Conservation (phyloP, 2,888 invertebrate genomes). For the Drosophila formosana region DNA sequence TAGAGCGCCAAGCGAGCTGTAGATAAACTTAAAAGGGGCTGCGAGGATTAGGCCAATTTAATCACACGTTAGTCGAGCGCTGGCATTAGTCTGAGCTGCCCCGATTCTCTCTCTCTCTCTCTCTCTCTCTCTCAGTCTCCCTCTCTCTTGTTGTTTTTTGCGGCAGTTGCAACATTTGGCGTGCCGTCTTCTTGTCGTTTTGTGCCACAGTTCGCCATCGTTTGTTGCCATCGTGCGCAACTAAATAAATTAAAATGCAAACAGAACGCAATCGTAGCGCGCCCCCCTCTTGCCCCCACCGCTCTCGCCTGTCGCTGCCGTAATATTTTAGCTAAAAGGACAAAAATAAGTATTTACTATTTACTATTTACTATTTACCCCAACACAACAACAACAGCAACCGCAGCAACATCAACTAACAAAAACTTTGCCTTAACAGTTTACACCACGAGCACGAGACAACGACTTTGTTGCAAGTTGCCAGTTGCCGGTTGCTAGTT, state of each 20-base stretch:
- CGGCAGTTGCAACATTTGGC: conserved; percentile 48
- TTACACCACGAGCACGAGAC: conserved; percentile 47
- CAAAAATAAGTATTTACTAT: conserved; percentile 50
- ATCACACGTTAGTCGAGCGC: conserved; percentile 9
- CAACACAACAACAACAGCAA: conserved; percentile 32
- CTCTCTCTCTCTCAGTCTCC: neutral
- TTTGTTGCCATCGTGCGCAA: conserved; percentile 58
- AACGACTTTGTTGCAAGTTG: conserved; percentile 1
- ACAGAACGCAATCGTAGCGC: conserved; percentile 52
- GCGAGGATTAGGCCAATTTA: conserved; percentile 12
- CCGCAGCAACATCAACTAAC: conserved; percentile 14
- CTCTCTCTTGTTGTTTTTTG: neutral
- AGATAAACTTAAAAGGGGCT: neutral
- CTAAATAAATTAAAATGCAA: conserved; percentile 79
- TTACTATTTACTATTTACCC: conserved; percentile 35
- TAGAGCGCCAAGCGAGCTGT: neutral
- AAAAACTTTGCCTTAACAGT: conserved; percentile 49
- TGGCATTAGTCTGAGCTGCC: neutral
- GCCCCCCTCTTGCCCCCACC: neutral
- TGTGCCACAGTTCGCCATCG: conserved; percentile 15
- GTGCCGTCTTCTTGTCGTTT: conserved; percentile 45
- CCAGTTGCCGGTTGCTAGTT: neutral
- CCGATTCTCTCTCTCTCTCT: neutral
- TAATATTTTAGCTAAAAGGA: conserved; percentile 64
- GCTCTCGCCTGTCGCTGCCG: conserved; percentile 4